These are phyloP conservation scores for Chaenogobius annularis DNA, from an alignment of 2,113 vertebrate species.

Conservation along the genomic window DNA sequence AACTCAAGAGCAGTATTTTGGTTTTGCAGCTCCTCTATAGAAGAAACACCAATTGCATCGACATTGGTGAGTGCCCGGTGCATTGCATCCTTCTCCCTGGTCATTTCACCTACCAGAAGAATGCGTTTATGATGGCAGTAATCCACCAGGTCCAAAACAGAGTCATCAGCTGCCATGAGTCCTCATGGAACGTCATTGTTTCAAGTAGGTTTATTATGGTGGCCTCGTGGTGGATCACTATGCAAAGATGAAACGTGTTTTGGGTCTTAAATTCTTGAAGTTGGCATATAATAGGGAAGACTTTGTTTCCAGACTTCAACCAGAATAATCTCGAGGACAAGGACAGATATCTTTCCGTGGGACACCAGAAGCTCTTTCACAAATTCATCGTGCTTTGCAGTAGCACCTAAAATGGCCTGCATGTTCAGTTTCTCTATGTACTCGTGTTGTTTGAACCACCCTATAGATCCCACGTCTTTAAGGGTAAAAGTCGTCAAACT, in stretches of 20 bases:
- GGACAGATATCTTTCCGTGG: slow-evolving; percentile 83
- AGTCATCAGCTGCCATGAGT: slow-evolving; percentile 87
- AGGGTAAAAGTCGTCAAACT: slow-evolving; percentile 77
- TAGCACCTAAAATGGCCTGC: slow-evolving; percentile 88
- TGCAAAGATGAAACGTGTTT: slow-evolving; percentile 89
- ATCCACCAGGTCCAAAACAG: slow-evolving; percentile 89
- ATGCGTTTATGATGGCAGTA: slow-evolving; percentile 93
- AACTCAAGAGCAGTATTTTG: slow-evolving; percentile 85
- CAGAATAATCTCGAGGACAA: slow-evolving; percentile 88
- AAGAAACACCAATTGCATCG: slow-evolving; percentile 44
- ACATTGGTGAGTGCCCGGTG: slow-evolving; percentile 18
- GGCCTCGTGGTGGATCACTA: slow-evolving; percentile 93
- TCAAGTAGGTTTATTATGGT: slow-evolving; percentile 94
- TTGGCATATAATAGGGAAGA: slow-evolving; percentile 87
- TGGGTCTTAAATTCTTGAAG: slow-evolving; percentile 89
- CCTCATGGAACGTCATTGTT: slow-evolving; percentile 93
- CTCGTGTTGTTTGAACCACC: slow-evolving; percentile 92
- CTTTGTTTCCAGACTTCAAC: slow-evolving; percentile 93
- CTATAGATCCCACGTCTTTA: slow-evolving; percentile 77
- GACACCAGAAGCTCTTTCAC: slow-evolving; percentile 87
- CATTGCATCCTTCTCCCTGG: slow-evolving; percentile 16
- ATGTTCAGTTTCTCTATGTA: slow-evolving; percentile 92
- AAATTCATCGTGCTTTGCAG: slow-evolving; percentile 81
- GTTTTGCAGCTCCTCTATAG: slow-evolving; percentile 83
- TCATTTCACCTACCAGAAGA: slow-evolving; percentile 74